Evolutionary conservation across 2,113 vertebrate species (phyloP).

Genomic region (Cervus canadensis): DNA sequence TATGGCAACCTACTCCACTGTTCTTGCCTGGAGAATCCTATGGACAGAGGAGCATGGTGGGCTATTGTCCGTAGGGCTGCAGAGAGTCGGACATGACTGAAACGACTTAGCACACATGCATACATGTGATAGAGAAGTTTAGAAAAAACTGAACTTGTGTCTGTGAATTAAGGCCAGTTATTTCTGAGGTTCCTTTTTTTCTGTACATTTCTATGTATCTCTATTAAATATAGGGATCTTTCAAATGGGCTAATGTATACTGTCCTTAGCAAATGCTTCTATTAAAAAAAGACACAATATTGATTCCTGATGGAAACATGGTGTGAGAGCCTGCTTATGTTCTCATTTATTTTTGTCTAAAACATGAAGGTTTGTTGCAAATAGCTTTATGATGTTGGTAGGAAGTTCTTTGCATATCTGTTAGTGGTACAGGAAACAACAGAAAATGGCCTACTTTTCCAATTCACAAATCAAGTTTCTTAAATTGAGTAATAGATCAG

Average conservation of each 20-base stretch:
- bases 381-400: background rate
- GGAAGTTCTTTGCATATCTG: background rate
- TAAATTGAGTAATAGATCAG: background rate
- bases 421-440: background rate
- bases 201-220: background rate
- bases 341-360: background rate
- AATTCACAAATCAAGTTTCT: background rate
- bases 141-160: background rate
- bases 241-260: background rate
- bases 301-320: slow-evolving; percentile 3
- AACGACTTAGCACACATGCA: background rate
- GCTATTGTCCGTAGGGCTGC: background rate
- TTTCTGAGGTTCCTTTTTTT: slow-evolving; percentile 5
- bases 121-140: background rate
- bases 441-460: background rate
- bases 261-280: slow-evolving; percentile 19
- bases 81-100: background rate
- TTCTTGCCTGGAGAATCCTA: background rate
- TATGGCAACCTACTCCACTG: background rate
- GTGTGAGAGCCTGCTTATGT: background rate
- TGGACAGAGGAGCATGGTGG: background rate
- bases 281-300: background rate
- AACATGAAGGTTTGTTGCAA: background rate
- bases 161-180: background rate
- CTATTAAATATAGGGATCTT: background rate